These are phyloP conservation scores for Oligia fasciuncula DNA, from an alignment of 2,888 invertebrate genomes.

Conservation along the genomic window DNA sequence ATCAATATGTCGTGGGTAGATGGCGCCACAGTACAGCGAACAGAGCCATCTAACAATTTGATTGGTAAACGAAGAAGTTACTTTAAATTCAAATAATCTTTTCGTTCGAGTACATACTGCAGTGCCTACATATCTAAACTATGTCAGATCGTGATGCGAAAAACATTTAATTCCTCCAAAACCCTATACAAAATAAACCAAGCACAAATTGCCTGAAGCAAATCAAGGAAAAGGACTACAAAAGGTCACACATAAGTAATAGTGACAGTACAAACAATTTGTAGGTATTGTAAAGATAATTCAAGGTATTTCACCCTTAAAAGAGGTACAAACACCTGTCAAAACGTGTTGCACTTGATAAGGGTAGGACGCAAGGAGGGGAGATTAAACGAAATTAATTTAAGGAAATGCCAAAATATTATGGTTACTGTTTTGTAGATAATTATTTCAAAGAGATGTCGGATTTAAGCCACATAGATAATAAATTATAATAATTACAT, in stretches of 20 bases:
- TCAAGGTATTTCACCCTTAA: neutral
- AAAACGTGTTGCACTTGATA: conserved; percentile 17
- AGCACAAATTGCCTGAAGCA: neutral
- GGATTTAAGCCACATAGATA: neutral
- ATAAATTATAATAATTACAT: no score
- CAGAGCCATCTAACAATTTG: no score
- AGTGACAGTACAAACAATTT: conserved; percentile 10
- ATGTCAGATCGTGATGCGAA: no score
- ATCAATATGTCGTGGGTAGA: no score
- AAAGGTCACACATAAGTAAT: neutral
- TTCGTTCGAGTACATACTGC: no score
- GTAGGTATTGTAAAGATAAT: neutral
- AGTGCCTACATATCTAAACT: no score
- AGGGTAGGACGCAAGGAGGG: neutral
- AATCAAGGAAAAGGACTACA: neutral
- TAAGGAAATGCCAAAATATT: neutral
- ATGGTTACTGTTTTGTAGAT: no score
- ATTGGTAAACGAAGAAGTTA: no score
- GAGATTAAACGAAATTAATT: neutral
- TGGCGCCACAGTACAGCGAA: no score
- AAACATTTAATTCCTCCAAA: neutral
- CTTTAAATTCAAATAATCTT: no score
- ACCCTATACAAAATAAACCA: neutral
- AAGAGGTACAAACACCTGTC: conserved; percentile 12
- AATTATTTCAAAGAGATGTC: neutral